A percentile compares a stretch with the other conserved stretches of the same genome.
phyloP scores from a whole-genome alignment of 2,113 vertebrate species.

The Caranx ignobilis region DNA sequence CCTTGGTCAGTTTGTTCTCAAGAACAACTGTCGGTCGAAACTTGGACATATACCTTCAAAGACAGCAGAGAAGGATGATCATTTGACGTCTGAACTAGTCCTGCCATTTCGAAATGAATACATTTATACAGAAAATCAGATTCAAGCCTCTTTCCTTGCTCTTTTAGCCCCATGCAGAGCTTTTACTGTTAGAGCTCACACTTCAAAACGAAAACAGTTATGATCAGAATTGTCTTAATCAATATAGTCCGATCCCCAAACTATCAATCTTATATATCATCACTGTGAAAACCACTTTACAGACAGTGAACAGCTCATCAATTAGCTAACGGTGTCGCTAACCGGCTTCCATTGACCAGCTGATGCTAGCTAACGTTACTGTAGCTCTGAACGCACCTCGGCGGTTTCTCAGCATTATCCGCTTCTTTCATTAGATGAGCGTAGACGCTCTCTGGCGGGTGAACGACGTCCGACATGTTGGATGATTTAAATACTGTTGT shows the following conservation, averaged over 20 bases:
- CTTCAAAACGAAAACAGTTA: too few relatives aligned
- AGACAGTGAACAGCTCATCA: background rate
- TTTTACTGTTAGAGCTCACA: too few relatives aligned
- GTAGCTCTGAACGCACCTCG: conserved; percentile 79
- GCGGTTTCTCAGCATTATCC: conserved; percentile 65
- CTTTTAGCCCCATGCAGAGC: too few relatives aligned
- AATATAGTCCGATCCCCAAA: too few relatives aligned
- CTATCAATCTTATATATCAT: too few relatives aligned
- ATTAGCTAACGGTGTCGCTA: background rate
- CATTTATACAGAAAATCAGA: background rate
- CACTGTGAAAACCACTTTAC: too few relatives aligned
- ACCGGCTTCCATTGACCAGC: background rate
- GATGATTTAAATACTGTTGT: too few relatives aligned
- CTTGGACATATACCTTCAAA: conserved; percentile 86
- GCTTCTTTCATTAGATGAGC: conserved; percentile 81
- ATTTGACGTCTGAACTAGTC: background rate
- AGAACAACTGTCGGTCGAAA: conserved; percentile 80
- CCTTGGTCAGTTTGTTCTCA: conserved; percentile 83
- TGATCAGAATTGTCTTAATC: too few relatives aligned
- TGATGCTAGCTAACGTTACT: background rate
- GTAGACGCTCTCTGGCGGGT: conserved; percentile 81
- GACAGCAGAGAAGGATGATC: background rate
- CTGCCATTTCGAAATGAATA: too few relatives aligned
- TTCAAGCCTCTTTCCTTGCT: too few relatives aligned
- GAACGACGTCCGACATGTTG: conserved; percentile 65